These are phyloP conservation scores for Melanerpes aurifrons DNA, from an alignment of 2,113 vertebrate species.

Conservation along the genomic window DNA sequence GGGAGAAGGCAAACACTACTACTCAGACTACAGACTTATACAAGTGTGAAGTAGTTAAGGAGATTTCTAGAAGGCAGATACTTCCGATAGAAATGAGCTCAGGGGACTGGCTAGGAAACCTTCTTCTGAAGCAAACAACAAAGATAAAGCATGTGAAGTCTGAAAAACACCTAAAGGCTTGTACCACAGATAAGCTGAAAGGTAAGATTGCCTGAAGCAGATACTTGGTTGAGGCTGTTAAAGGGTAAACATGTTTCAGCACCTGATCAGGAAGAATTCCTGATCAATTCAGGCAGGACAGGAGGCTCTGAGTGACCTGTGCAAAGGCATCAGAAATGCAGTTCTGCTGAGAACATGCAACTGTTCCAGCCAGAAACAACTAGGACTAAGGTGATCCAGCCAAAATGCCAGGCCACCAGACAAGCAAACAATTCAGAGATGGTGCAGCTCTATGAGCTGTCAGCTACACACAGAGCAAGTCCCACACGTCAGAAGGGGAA, in stretches of 20 bases:
- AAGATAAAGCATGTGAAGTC: background rate
- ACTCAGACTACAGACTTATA: background rate
- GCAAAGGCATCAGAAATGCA: background rate
- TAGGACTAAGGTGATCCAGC: background rate
- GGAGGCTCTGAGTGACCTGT: rapidly evolving
- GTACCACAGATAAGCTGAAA: background rate
- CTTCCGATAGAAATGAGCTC: background rate
- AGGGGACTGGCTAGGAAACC: background rate
- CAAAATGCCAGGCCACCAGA: background rate
- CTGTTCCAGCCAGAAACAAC: background rate
- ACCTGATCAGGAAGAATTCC: background rate
- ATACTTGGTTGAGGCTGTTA: background rate
- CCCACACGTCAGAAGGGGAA: background rate
- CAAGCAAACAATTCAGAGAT: background rate
- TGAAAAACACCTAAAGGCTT: background rate
- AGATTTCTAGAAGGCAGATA: background rate
- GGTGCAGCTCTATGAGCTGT: background rate
- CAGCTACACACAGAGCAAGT: background rate
- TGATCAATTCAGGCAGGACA: background rate
- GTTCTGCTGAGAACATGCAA: background rate
- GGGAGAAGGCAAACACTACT: background rate
- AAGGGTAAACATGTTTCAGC: background rate
- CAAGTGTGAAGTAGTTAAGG: background rate
- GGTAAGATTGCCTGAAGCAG: background rate
- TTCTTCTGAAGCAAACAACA: background rate